Percentiles rank a stretch among this genome's conserved stretches.
Conservation (phyloP, 1,140 invertebrate species). For the Agraylea sexmaculata region DNA sequence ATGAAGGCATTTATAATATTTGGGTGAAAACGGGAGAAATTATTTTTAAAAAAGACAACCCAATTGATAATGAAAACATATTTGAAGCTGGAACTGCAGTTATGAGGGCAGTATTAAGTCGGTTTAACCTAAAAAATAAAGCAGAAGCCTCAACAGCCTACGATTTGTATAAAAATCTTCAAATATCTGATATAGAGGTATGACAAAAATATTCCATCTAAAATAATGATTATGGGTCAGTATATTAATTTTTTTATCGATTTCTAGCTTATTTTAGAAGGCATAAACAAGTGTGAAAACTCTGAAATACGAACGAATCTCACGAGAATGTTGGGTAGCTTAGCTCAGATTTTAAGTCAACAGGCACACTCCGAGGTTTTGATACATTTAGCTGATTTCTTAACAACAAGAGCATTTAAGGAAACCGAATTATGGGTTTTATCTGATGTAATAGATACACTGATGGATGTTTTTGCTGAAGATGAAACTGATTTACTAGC, state of each 20-base stretch:
- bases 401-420: conserved; percentile 40
- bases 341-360: conserved; percentile 36
- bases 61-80: conserved; percentile 35
- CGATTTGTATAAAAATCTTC: conserved; percentile 32
- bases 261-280: conserved; percentile 45
- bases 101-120: conserved; percentile 49
- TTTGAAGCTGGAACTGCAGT: conserved; percentile 53
- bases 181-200: conserved; percentile 36
- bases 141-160: conserved; percentile 19
- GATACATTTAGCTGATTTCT: conserved; percentile 34
- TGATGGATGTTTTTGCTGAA: conserved; percentile 68
- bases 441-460: conserved; percentile 59
- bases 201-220: not conserved
- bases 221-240: not conserved
- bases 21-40: conserved; percentile 46
- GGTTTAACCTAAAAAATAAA: conserved; percentile 31
- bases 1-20: conserved; percentile 39
- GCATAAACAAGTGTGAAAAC: conserved; percentile 42
- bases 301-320: conserved; percentile 53
- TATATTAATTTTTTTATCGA: conserved; percentile 4
- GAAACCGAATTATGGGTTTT: conserved; percentile 52
- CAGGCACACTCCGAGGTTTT: conserved; percentile 27
- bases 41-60: conserved; percentile 38
- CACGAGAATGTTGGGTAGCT: conserved; percentile 52
- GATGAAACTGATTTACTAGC: conserved; percentile 58